Evolutionary conservation across 2,797 vertebrate genomes (phyloP).

Genomic region (Holocentrus rufus): DNA sequence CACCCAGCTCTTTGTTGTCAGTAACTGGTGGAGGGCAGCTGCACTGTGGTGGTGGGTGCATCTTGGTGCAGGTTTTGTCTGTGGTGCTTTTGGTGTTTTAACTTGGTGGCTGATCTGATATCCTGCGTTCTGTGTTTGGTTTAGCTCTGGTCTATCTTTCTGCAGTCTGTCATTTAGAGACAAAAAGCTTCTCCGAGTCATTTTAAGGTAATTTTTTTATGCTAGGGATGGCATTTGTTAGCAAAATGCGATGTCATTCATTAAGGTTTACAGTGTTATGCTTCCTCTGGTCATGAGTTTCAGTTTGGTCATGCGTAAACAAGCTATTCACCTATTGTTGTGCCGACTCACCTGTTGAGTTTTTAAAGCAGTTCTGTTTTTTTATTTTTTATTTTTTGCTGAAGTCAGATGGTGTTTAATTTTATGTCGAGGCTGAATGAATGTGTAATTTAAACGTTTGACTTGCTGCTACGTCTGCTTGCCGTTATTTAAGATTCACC

Average conservation of each 20-base stretch:
- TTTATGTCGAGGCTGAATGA: neutral
- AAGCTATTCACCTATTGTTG: neutral
- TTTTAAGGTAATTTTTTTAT: neutral
- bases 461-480: conserved; percentile 38
- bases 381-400: conserved; percentile 16
- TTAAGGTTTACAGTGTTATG: neutral
- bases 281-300: conserved; percentile 40
- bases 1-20: too few relatives aligned
- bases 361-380: conserved; percentile 16
- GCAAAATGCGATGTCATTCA: neutral
- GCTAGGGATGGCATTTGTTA: neutral
- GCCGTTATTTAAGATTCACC: conserved; percentile 57
- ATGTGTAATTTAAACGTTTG: conserved; percentile 54
- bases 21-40: conserved; percentile 20
- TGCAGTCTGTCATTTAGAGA: neutral
- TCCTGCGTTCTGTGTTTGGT: conserved; percentile 1
- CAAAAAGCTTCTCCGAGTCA: neutral
- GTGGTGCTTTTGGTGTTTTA: neutral
- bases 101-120: neutral
- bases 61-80: conserved; percentile 1
- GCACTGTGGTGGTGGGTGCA: conserved; percentile 24
- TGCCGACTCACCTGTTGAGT: conserved; percentile 3
- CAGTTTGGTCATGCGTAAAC: neutral
- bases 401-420: neutral
- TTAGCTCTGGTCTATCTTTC: neutral